Conservation (phyloP, 2,888 invertebrate genomes). For the Molorchus minor region DNA sequence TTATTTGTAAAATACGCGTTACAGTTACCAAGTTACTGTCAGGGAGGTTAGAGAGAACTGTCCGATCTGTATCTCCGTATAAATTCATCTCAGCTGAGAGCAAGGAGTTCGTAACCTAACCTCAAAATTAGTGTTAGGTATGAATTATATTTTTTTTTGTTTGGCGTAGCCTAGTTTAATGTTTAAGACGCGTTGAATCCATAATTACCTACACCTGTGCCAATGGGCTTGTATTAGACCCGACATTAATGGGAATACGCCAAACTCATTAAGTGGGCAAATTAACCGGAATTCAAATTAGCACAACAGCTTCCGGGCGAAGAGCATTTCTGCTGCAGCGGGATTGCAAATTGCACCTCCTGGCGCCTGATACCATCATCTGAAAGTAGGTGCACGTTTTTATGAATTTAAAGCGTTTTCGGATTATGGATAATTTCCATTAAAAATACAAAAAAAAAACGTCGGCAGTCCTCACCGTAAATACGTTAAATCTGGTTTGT, state of each 20-base stretch:
- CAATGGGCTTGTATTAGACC: neutral
- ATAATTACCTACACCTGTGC: constrained; percentile 13
- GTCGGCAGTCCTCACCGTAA: too few species aligned
- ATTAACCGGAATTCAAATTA: constrained; percentile 33
- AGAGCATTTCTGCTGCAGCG: neutral
- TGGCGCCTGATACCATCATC: constrained; percentile 2
- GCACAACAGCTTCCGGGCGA: constrained; percentile 30
- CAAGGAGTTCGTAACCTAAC: too few species aligned
- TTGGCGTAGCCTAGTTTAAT: constrained; percentile 7
- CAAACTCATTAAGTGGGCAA: constrained; percentile 21
- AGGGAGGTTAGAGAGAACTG: too few species aligned
- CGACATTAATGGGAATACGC: constrained; percentile 18
- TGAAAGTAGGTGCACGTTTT: neutral
- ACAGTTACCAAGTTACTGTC: too few species aligned
- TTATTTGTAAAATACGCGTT: too few species aligned
- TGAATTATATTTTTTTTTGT: too few species aligned
- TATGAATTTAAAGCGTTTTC: constrained; percentile 3
- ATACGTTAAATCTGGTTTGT: too few species aligned
- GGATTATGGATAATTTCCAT: neutral
- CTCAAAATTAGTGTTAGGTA: too few species aligned
- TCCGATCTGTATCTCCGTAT: too few species aligned
- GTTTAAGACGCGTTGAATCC: constrained; percentile 11
- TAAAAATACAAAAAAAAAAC: constrained; percentile 1
- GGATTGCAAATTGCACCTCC: constrained; percentile 7
- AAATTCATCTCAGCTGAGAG: too few species aligned